Evolutionary conservation across 2,797 vertebrate species (phyloP).

Genomic region (Sphenodon punctatus): DNA sequence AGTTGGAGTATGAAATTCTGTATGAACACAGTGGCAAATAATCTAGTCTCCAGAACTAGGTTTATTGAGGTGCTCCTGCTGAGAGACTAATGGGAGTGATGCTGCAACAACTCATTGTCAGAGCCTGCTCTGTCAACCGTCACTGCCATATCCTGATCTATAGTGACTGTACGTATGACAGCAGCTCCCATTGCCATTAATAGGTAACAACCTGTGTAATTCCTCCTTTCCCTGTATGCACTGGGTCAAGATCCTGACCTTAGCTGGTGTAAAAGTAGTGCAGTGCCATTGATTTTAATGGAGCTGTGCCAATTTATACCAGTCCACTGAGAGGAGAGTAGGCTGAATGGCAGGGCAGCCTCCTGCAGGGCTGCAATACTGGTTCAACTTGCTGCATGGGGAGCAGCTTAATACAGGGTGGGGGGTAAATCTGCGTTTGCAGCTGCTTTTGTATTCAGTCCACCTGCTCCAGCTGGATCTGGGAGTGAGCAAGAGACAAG

Average conservation of each 20-base stretch:
- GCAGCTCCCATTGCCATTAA: not conserved
- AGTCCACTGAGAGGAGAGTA: not conserved
- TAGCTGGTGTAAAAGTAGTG: not conserved
- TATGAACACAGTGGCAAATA: too few species aligned
- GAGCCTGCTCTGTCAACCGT: too few species aligned
- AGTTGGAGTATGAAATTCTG: too few species aligned
- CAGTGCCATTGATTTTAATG: not conserved
- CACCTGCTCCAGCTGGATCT: fast-evolving
- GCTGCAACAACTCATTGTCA: too few species aligned
- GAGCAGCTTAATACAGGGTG: not conserved
- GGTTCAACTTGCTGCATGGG: fast-evolving
- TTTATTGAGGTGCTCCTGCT: too few species aligned
- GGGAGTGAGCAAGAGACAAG: fast-evolving
- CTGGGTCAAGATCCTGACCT: not conserved
- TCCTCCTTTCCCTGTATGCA: not conserved
- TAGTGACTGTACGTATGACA: not conserved
- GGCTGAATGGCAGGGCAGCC: not conserved
- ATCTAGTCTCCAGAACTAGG: too few species aligned
- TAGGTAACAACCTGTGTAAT: not conserved
- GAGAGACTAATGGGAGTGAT: too few species aligned
- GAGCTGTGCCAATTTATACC: not conserved
- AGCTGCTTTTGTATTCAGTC: not conserved
- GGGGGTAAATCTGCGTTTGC: not conserved
- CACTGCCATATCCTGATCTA: not conserved
- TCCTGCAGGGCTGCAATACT: not conserved